Percentiles rank a stretch among this genome's conserved stretches.
These are phyloP conservation scores for Xiphophorus hellerii DNA, from an alignment of 2,113 vertebrate species.

Conservation along the genomic window DNA sequence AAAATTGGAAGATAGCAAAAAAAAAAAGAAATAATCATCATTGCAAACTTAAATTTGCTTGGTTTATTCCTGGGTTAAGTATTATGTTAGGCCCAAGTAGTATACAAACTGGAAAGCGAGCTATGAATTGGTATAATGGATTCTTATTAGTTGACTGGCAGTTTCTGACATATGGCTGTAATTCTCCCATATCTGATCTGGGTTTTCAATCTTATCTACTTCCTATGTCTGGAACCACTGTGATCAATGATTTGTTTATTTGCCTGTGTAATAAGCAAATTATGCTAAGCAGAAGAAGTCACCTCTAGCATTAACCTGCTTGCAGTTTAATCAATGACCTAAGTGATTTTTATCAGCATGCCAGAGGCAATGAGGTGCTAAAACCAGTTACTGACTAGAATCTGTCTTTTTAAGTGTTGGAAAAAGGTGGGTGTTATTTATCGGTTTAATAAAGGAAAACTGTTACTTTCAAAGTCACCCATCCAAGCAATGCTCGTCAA, in stretches of 20 bases:
- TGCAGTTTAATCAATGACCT: conserved; percentile 79
- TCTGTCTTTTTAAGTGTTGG: conserved; percentile 50
- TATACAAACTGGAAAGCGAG: neutral
- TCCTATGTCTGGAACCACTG: conserved; percentile 44
- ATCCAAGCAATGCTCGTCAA: conserved; percentile 38
- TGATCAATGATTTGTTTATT: conserved; percentile 80
- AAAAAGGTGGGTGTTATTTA: conserved; percentile 27
- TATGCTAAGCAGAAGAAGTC: conserved; percentile 70
- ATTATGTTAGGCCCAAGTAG: neutral
- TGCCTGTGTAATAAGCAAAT: conserved; percentile 77
- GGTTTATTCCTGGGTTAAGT: neutral
- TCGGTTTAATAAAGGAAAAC: conserved; percentile 19
- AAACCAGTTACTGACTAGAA: conserved; percentile 38
- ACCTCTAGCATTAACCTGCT: conserved; percentile 77
- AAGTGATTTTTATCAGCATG: conserved; percentile 74
- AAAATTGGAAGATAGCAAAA: neutral
- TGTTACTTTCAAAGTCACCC: conserved; percentile 28
- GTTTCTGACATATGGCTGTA: conserved; percentile 30
- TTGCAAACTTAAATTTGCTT: neutral
- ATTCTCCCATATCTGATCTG: conserved; percentile 45
- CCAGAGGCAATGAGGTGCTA: conserved; percentile 65
- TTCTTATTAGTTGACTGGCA: conserved; percentile 18
- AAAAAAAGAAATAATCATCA: neutral
- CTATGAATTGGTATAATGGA: conserved; percentile 14
- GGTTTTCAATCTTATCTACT: conserved; percentile 58